Evolutionary conservation across 2,113 vertebrate genomes (phyloP), one percentile per base, ranked within the genome.

Genomic region (Eolophus roseicapilla): DNA sequence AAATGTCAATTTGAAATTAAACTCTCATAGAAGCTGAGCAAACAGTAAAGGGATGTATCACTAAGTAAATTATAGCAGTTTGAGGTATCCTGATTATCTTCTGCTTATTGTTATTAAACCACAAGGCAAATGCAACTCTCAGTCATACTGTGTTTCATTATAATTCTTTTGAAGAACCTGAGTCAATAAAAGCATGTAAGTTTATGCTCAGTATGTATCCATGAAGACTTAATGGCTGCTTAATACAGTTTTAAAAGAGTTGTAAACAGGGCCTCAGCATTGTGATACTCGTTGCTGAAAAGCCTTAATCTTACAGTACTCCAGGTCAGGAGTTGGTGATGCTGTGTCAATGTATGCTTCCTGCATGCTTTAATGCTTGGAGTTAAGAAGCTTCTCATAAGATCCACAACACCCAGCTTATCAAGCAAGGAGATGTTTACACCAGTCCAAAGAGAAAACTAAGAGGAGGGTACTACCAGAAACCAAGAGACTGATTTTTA

Each of bases 1-100:
- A 91, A 92, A 87, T 67, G 70, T 73, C 81, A 86, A n/a, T 80
- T 91, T 46, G 59, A 96, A 89, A 89, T 82, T 87, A 73, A 93
- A 85, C 82, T 95, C 37, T 20, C 52, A 60, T 6, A 52, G 82
- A 90, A 96, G 87, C 65, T 85, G 78, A 79, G 31, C 44, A 91
- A 95, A 87, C 52, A 85, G 76, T 60, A 90, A 70, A 53, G 17
- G 52, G 74, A 82, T 91, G 49, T 49, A 91, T 64, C 70, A 71
- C 46, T 71, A 86, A 86, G 46, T 29, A 92, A 95, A 95, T 95
- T 82, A 79, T 3, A 91, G 25, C 39, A 78, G 18, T 78, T 60
- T 31, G 76, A 78, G 65, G 81, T 55, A 84, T 28, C 60, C 83
- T 84, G 76, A 84, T 74, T 91, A 78, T 91, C 23, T 71, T 92